Evolutionary conservation across 2,888 invertebrate genomes (phyloP).

Genomic region (Saturnia pavonia): DNA sequence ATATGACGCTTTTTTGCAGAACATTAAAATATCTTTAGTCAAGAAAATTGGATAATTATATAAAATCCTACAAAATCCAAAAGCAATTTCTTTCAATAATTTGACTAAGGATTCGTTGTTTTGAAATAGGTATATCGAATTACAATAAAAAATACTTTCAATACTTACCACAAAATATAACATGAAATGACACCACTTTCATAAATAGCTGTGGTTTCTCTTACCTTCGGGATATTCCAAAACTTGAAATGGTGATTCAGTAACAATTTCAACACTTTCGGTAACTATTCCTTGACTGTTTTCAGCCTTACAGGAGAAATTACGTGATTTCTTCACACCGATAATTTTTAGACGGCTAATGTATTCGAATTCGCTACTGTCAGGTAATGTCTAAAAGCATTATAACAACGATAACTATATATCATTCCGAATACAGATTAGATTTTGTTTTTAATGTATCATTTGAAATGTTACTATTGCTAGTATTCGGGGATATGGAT

Average conservation of each 20-base stretch:
- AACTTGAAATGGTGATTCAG: background rate
- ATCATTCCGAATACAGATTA: background rate
- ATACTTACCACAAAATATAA: background rate
- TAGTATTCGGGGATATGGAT: too few species aligned
- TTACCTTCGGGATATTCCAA: background rate
- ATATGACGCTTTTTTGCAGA: too few species aligned
- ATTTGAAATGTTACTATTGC: too few species aligned
- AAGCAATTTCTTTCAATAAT: too few species aligned
- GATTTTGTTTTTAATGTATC: too few species aligned
- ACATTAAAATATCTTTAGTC: too few species aligned
- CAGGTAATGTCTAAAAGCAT: background rate
- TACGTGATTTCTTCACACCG: background rate
- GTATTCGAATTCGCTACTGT: background rate
- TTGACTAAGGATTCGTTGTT: too few species aligned
- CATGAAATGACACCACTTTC: background rate
- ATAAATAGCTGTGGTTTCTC: background rate
- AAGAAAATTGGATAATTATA: too few species aligned
- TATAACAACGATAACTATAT: background rate
- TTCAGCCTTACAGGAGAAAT: slow-evolving; percentile 8
- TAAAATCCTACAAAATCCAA: too few species aligned
- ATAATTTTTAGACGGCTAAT: background rate
- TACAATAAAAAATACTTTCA: too few species aligned
- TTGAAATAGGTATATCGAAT: too few species aligned
- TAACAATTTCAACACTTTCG: background rate
- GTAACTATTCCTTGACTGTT: background rate